Conservation (phyloP, 2,888 invertebrate species). For the Brachypalpus laphriformis region DNA sequence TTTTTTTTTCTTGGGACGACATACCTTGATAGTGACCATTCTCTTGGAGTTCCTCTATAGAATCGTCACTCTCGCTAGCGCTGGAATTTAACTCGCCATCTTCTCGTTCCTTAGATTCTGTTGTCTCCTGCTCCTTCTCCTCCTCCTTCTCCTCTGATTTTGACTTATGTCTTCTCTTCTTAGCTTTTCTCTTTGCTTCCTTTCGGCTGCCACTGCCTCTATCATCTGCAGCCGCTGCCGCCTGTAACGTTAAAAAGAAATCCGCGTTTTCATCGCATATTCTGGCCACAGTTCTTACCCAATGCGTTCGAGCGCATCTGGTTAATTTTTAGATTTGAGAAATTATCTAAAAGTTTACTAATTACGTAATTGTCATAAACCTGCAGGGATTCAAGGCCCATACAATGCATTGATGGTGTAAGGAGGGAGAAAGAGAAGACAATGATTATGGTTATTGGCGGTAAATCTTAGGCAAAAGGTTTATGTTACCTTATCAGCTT, state of each 20-base stretch:
- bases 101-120: constrained; percentile 63
- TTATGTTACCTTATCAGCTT: constrained; percentile 75
- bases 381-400: constrained; percentile 54
- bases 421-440: not conserved
- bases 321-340: constrained; percentile 83
- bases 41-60: constrained; percentile 62
- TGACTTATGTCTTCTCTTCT: constrained; percentile 75
- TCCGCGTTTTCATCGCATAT: constrained; percentile 83
- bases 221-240: constrained; percentile 43
- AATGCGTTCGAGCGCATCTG: constrained; percentile 84
- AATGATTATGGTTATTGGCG: not conserved
- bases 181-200: constrained; percentile 71
- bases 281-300: constrained; percentile 83
- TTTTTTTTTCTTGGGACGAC: constrained; percentile 53
- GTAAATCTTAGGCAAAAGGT: not conserved
- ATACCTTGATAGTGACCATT: constrained; percentile 80
- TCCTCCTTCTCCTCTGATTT: not conserved
- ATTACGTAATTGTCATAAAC: constrained; percentile 79
- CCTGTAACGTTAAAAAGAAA: constrained; percentile 82
- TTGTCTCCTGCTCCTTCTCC: not conserved
- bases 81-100: constrained; percentile 76
- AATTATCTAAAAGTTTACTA: constrained; percentile 81
- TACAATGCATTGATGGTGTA: not conserved
- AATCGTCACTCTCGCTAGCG: constrained; percentile 70
- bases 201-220: constrained; percentile 74